Base-by-base conservation (phyloP, 2,888 invertebrate genomes). In the Nephrotoma appendiculata region DNA sequence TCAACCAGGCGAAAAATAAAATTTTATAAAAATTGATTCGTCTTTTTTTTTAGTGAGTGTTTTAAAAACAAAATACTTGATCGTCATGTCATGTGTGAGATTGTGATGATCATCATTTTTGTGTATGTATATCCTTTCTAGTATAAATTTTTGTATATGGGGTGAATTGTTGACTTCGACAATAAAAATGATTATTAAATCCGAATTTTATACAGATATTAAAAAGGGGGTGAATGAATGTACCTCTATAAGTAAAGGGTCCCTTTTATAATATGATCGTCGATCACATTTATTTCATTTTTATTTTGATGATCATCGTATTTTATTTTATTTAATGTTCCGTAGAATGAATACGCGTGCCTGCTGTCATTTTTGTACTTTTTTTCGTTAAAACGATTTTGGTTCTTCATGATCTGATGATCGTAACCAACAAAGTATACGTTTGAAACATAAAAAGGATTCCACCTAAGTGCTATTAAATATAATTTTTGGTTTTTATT, bases 311-410 rank as follows among this genome's bases (percentile, higher is more conserved):
- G 42, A 44, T 85, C 19, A 44, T 85, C 44, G 44, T 44, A 44
- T 86, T 41, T 86, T 86, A 42, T 86, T 86, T 48, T 86, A 42
- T 52, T 86, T 86, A 48, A n/a, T 44, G 86, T 86, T 86, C 86
- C 86, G 31, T 41, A 52, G 86, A 57, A 41, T 86, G 86, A 41
- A 86, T 86, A 86, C 86, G 86, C 86, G 86, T 86, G 86, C 86
- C 86, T 52, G 86, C 86, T 86, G 86, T 86, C 57, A 57, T 43
- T 84, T 57, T 31, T 71, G 9, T 71, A 31, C 9, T 71, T 6
- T 71, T 71, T 71, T 71, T 71, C 71, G 71, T 71, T 71, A 71
- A 41, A 31, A 84, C 41, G 41, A 42, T 84, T 84, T 83, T 41
- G 9, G n/a, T 83, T 41, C n/a, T 84, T 84, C n/a, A 84, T 43